Percentiles rank a stretch among this genome's conserved stretches.
These are phyloP conservation scores for Scelioninae gen. 1 DNA, from an alignment of 2,888 invertebrate species.

Conservation along the genomic window DNA sequence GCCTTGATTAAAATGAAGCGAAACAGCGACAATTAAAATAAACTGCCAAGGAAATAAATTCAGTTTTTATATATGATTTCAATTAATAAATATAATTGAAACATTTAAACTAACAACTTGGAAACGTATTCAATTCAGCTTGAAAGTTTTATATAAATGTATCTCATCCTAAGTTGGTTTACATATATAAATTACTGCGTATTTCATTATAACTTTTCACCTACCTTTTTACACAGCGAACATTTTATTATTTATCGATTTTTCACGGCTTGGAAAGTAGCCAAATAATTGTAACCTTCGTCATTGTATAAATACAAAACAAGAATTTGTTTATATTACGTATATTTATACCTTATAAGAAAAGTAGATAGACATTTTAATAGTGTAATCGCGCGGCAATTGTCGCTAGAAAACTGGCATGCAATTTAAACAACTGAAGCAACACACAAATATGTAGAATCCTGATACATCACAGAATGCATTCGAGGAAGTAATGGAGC, in stretches of 20 bases:
- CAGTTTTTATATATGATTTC: too few species aligned
- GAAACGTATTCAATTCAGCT: too few species aligned
- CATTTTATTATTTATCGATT: constrained; percentile 32
- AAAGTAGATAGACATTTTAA: neutral
- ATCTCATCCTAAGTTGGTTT: too few species aligned
- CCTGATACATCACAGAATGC: neutral
- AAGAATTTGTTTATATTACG: constrained; percentile 7
- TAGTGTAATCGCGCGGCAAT: neutral
- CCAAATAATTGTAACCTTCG: constrained; percentile 1
- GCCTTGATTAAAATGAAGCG: too few species aligned
- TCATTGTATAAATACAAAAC: constrained; percentile 1
- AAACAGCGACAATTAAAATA: too few species aligned
- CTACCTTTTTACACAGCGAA: too few species aligned
- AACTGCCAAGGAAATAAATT: too few species aligned
- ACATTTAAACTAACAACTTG: too few species aligned
- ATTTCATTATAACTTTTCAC: too few species aligned
- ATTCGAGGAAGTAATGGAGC: constrained; percentile 35
- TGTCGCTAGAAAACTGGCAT: neutral
- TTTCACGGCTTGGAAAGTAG: constrained; percentile 2
- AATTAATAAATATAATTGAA: too few species aligned
- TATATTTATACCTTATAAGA: neutral
- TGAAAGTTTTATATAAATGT: too few species aligned
- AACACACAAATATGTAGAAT: constrained; percentile 20
- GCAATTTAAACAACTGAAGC: neutral
- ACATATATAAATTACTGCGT: too few species aligned